These are phyloP conservation scores for Enoplosus armatus DNA, from an alignment of 2,797 vertebrate genomes.

Conservation along the genomic window DNA sequence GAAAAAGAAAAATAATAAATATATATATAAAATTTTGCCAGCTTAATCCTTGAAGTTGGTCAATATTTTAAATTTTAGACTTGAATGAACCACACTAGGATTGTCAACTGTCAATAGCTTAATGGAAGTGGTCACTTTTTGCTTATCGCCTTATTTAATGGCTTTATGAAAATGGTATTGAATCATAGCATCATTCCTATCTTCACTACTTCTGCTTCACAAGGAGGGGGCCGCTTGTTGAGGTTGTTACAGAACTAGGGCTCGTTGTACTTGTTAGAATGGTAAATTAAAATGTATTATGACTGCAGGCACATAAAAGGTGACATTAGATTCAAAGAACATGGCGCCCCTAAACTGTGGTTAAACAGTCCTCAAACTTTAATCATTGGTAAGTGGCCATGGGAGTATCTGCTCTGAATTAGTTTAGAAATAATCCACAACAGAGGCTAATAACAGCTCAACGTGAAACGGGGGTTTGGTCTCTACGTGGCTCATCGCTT, in stretches of 20 bases:
- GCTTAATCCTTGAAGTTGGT: not conserved
- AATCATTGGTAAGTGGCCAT: constrained; percentile 7
- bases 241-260: not conserved
- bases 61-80: not conserved
- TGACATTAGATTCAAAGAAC: not conserved
- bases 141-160: too few relatives aligned
- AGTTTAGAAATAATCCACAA: constrained; percentile 6
- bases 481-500: not conserved
- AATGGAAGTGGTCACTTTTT: not conserved
- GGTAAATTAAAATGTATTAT: not conserved
- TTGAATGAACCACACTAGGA: not conserved
- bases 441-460: not conserved
- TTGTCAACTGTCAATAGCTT: not conserved
- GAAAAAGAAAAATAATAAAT: too few relatives aligned
- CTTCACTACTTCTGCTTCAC: not conserved
- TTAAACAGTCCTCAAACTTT: not conserved
- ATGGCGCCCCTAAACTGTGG: not conserved
- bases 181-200: not conserved
- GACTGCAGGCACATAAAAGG: not conserved
- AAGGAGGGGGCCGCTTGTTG: not conserved
- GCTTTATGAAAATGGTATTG: not conserved
- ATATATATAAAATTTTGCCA: too few relatives aligned
- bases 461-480: not conserved
- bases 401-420: not conserved
- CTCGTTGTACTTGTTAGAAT: not conserved